phyloP scores from a whole-genome alignment of 2,888 invertebrate species.

The Tillus elongatus region DNA sequence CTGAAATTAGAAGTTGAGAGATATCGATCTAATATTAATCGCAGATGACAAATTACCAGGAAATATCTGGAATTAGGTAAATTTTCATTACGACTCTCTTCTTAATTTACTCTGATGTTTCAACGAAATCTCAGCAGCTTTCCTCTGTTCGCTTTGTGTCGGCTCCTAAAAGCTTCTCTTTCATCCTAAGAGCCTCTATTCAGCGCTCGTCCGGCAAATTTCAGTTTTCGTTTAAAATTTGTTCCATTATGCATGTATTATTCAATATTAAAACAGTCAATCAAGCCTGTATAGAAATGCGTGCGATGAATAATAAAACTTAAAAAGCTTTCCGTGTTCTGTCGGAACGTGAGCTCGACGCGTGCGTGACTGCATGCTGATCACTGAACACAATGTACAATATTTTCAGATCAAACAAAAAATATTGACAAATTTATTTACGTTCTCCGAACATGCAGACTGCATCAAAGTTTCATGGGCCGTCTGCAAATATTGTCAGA shows the following conservation, averaged over 20 bases:
- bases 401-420: slow-evolving; percentile 28
- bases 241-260: slow-evolving; percentile 26
- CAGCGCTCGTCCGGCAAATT: slow-evolving; percentile 15
- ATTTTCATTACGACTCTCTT: too few species aligned
- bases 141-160: background rate
- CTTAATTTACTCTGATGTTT: too few species aligned
- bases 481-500: too few species aligned
- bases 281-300: slow-evolving; percentile 29
- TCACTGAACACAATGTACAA: slow-evolving; percentile 27
- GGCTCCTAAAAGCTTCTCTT: slow-evolving; percentile 7
- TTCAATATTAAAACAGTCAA: slow-evolving; percentile 33
- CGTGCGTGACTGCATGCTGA: slow-evolving; percentile 29
- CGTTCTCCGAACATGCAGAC: slow-evolving; percentile 16
- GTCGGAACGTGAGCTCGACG: slow-evolving; percentile 28
- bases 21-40: too few species aligned
- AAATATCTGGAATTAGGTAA: too few species aligned
- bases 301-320: slow-evolving; percentile 34
- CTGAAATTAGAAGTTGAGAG: too few species aligned
- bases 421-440: slow-evolving; percentile 27
- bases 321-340: slow-evolving; percentile 37
- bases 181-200: slow-evolving; percentile 2
- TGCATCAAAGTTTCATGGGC: too few species aligned
- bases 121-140: too few species aligned
- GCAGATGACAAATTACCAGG: too few species aligned
- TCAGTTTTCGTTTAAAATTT: slow-evolving; percentile 25